These are phyloP conservation scores for Sphenopsis melanotis DNA, from an alignment of 2,797 vertebrate genomes.

Conservation along the genomic window DNA sequence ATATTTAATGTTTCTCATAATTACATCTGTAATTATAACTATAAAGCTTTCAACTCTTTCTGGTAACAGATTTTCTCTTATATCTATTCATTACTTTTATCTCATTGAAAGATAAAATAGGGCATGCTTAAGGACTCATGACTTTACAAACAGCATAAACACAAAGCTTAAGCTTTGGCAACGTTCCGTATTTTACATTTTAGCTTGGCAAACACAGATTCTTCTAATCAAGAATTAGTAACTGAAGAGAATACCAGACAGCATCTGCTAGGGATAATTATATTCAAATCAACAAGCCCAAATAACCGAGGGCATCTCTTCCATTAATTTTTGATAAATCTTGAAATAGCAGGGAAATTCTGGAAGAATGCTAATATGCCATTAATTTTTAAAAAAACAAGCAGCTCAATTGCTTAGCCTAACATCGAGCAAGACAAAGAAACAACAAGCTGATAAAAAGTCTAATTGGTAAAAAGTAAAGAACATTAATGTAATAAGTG, in stretches of 20 bases:
- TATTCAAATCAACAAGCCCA: conserved; percentile 8
- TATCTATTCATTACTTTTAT: conserved; percentile 20
- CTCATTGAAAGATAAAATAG: not conserved
- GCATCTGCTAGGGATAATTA: conserved; percentile 27
- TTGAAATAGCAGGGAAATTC: conserved; percentile 49
- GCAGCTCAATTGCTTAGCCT: not conserved
- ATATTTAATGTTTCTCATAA: conserved; percentile 33
- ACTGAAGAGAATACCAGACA: not conserved
- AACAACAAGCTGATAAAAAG: not conserved
- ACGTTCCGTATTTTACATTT: not conserved
- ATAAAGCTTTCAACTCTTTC: not conserved
- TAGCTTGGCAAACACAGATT: conserved; percentile 10
- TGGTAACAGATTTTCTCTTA: not conserved
- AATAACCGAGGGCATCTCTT: conserved; percentile 12
- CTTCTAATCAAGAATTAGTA: not conserved
- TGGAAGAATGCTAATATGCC: not conserved
- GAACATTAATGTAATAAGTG: not conserved
- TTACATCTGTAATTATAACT: conserved; percentile 14
- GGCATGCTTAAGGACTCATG: not conserved
- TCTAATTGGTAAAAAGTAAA: not conserved
- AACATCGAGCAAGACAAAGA: not conserved
- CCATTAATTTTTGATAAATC: conserved; percentile 41
- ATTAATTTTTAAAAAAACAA: conserved; percentile 22
- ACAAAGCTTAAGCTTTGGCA: conserved; percentile 2
- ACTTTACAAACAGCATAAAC: not conserved